Percentiles rank a stretch among this genome's conserved stretches.
phyloP scores from a whole-genome alignment of 30 jellyfish, hydroid and myxozoan species.

The Calvadosia cruxmelitensis region DNA sequence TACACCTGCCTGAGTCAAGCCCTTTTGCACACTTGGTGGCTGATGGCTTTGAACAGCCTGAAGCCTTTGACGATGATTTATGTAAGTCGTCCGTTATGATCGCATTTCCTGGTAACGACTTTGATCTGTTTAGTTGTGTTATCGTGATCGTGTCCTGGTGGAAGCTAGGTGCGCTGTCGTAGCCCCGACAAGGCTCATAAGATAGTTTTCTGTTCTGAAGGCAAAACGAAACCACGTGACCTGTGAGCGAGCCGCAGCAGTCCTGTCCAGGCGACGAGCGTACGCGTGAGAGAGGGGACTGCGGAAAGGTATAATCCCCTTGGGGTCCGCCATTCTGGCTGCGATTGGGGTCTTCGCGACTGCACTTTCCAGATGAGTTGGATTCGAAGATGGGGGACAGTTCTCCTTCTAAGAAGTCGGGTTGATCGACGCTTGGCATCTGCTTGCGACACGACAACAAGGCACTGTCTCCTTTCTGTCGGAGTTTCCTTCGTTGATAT shows the following conservation, averaged over 20 bases:
- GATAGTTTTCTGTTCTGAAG: too few species aligned
- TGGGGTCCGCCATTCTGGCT: neutral
- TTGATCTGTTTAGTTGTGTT: too few species aligned
- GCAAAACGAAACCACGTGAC: too few species aligned
- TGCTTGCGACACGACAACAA: neutral
- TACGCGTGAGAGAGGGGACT: neutral
- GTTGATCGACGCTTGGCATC: neutral
- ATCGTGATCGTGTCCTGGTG: too few species aligned
- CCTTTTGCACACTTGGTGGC: too few species aligned
- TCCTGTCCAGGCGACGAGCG: neutral
- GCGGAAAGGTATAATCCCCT: neutral
- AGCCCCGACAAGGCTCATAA: too few species aligned
- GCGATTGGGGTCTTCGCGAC: neutral
- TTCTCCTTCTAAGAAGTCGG: neutral
- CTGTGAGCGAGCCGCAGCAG: neutral
- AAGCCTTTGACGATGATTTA: too few species aligned
- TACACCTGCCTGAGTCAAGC: too few species aligned
- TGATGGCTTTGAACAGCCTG: too few species aligned
- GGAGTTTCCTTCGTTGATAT: neutral
- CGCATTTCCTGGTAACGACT: too few species aligned
- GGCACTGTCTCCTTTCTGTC: neutral
- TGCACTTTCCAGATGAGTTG: neutral
- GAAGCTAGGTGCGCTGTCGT: too few species aligned
- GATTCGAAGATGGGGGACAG: neutral
- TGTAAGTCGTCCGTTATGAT: too few species aligned